A percentile compares a stretch with the other conserved stretches of the same genome.
Evolutionary conservation across 2,797 vertebrate species (phyloP).

Genomic region (Peromyscus melanophrys): DNA sequence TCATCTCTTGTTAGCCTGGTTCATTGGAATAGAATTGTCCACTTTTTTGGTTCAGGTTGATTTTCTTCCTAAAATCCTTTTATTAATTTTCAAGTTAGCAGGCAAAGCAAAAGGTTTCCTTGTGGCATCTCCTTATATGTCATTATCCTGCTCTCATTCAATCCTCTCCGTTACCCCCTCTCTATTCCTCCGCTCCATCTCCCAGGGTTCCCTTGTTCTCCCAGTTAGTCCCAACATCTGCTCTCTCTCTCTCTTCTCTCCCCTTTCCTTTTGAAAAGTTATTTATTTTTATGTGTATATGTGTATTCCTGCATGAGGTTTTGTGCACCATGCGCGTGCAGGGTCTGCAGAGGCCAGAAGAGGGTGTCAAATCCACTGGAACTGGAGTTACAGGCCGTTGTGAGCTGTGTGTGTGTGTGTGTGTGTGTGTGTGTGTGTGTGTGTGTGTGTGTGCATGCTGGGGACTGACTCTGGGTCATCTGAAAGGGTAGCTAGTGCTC

Average conservation of each 20-base stretch:
- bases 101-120: neutral
- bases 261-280: neutral
- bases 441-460: neutral
- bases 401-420: neutral
- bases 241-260: neutral
- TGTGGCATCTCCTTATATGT: neutral
- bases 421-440: too few relatives aligned
- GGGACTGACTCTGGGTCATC: neutral
- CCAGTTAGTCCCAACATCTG: neutral
- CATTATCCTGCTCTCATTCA: accelerated
- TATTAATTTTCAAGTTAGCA: neutral
- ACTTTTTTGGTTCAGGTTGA: neutral
- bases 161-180: neutral
- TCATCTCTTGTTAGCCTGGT: neutral
- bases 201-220: neutral
- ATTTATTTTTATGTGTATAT: neutral
- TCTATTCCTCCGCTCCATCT: neutral
- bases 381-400: neutral
- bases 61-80: neutral
- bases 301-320: neutral
- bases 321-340: neutral
- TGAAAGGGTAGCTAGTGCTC: neutral
- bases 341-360: neutral
- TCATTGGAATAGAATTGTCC: neutral
- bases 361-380: neutral